These are phyloP conservation scores for Mellilla xanthometata DNA, from an alignment of 2,888 invertebrate genomes.

Conservation along the genomic window DNA sequence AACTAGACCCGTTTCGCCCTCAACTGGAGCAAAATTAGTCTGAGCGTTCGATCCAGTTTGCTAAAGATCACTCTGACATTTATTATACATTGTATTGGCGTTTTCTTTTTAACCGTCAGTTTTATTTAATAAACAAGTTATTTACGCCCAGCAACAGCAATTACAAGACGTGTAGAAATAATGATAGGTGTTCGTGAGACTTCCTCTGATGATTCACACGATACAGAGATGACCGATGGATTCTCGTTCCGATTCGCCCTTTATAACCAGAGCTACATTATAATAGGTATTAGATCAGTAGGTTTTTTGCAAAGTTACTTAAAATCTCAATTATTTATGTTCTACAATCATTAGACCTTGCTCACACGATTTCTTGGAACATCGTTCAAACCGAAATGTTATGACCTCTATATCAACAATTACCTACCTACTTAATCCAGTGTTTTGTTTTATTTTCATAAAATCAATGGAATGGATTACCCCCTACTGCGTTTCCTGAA, in stretches of 20 bases:
- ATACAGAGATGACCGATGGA: constrained; percentile 8
- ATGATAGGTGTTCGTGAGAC: constrained; percentile 9
- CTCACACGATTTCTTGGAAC: too few relatives aligned
- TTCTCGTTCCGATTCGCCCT: neutral
- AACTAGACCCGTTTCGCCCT: constrained; percentile 66
- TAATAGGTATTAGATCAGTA: too few relatives aligned
- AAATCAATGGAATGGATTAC: too few relatives aligned
- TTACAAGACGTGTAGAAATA: constrained; percentile 6
- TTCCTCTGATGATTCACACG: constrained; percentile 18
- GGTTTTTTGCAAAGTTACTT: too few relatives aligned
- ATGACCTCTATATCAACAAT: too few relatives aligned
- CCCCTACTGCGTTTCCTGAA: too few relatives aligned
- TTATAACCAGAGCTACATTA: neutral
- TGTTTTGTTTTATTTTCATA: too few relatives aligned
- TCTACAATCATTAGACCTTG: too few relatives aligned
- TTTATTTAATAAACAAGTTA: constrained; percentile 9
- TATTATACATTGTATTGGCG: constrained; percentile 45
- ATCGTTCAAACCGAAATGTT: too few relatives aligned
- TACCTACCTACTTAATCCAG: too few relatives aligned
- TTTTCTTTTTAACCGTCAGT: constrained; percentile 37
- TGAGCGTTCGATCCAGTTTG: constrained; percentile 57
- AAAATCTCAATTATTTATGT: too few relatives aligned
- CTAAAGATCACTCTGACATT: constrained; percentile 77
- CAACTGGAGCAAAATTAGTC: constrained; percentile 62
- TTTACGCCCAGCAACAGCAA: constrained; percentile 8